Conservation (phyloP, 2,888 invertebrate species). For the Onchidella celtica region DNA sequence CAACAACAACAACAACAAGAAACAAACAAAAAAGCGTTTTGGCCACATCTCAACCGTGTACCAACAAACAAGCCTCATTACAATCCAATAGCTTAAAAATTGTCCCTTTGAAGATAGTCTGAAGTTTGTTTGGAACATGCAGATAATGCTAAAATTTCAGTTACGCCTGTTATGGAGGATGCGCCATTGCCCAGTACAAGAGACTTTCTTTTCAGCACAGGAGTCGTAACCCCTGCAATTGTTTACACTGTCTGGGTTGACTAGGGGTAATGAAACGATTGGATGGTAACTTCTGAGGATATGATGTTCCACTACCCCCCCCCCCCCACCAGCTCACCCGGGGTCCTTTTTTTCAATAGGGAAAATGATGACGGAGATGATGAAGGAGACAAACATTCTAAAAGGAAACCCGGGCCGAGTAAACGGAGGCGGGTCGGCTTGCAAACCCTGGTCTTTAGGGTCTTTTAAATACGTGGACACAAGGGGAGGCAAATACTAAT, state of each 20-base stretch:
- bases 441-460: not conserved
- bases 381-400: conserved; percentile 16
- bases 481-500: conserved; percentile 39
- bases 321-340: not conserved
- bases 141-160: no score
- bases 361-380: not conserved
- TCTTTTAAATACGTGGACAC: not conserved
- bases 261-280: conserved; percentile 34
- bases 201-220: not conserved
- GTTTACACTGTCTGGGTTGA: not conserved
- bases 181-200: not conserved
- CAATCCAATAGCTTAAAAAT: no score
- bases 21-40: no score
- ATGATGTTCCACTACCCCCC: no score
- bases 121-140: no score
- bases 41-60: no score
- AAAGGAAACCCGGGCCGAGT: conserved; percentile 13
- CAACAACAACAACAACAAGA: no score
- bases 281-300: conserved; percentile 22
- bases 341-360: not conserved
- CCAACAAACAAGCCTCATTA: no score
- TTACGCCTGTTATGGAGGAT: no score
- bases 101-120: no score
- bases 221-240: conserved; percentile 31
- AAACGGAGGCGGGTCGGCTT: conserved; percentile 6